Conservation (phyloP, 2,888 invertebrate genomes). For the Endotricha flammealis region DNA sequence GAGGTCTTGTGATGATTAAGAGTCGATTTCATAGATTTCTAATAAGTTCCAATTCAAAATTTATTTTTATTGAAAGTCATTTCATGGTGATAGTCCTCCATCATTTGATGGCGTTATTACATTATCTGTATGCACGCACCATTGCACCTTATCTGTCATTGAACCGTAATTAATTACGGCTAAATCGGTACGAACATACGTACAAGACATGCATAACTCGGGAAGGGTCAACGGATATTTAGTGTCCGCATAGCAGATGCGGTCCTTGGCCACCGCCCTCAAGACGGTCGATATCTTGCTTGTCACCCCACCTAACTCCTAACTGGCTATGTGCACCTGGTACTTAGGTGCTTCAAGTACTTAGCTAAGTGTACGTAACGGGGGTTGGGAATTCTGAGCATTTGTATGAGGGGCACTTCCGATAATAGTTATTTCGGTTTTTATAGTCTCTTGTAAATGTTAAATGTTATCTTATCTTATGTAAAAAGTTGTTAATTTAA, state of each 20-base stretch:
- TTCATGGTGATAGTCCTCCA: too few species aligned
- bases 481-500: too few species aligned
- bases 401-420: conserved; percentile 1
- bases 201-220: conserved; percentile 48
- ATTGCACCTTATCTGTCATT: conserved; percentile 54
- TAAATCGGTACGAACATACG: conserved; percentile 50
- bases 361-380: conserved; percentile 9
- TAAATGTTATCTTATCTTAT: too few species aligned
- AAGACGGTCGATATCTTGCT: conserved; percentile 72
- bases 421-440: too few species aligned
- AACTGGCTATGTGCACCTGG: conserved; percentile 69
- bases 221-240: conserved; percentile 74
- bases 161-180: conserved; percentile 69
- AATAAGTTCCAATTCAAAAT: too few species aligned
- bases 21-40: too few species aligned
- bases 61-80: too few species aligned
- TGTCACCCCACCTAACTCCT: conserved; percentile 70
- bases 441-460: too few species aligned
- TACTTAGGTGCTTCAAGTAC: conserved; percentile 37
- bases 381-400: conserved; percentile 4
- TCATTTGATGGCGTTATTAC: too few species aligned
- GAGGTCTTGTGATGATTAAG: too few species aligned
- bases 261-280: conserved; percentile 72
- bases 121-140: conserved; percentile 9
- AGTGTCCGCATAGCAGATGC: conserved; percentile 74